phyloP scores from a whole-genome alignment of 2,888 invertebrate species.

The Pyralis farinalis region DNA sequence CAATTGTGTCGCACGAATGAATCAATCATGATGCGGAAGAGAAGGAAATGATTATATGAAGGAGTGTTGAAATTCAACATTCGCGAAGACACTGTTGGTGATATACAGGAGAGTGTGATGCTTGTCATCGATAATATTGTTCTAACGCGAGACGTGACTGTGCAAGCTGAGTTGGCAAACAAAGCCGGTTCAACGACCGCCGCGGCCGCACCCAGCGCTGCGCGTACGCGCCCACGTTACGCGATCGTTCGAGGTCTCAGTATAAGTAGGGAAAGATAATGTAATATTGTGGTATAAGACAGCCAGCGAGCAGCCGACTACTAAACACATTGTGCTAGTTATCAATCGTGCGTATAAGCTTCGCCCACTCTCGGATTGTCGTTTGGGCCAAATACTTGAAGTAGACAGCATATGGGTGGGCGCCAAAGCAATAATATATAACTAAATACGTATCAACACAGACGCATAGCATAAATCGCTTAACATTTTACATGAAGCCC shows the following conservation, averaged over 20 bases:
- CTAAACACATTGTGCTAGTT: background rate
- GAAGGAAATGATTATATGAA: slow-evolving; percentile 5
- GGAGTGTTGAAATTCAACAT: slow-evolving; percentile 7
- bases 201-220: slow-evolving; percentile 65
- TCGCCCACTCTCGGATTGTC: background rate
- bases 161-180: slow-evolving; percentile 78
- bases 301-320: slow-evolving; percentile 27
- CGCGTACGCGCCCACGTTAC: slow-evolving; percentile 58
- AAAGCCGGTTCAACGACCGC: slow-evolving; percentile 76
- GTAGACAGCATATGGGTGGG: background rate
- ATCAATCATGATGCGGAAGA: slow-evolving; percentile 5
- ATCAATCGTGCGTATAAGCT: background rate
- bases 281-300: too few relatives aligned
- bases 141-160: slow-evolving; percentile 51
- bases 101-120: slow-evolving; percentile 30
- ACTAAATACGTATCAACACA: background rate
- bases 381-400: background rate
- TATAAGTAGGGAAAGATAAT: too few relatives aligned
- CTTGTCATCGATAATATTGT: slow-evolving; percentile 54
- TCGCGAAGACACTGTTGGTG: slow-evolving; percentile 20
- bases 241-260: slow-evolving; percentile 38
- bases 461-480: too few relatives aligned
- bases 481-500: too few relatives aligned
- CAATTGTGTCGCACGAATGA: background rate
- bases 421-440: background rate